phyloP scores from a whole-genome alignment of 2,113 vertebrate genomes.

The Chloropsis cyanopogon region DNA sequence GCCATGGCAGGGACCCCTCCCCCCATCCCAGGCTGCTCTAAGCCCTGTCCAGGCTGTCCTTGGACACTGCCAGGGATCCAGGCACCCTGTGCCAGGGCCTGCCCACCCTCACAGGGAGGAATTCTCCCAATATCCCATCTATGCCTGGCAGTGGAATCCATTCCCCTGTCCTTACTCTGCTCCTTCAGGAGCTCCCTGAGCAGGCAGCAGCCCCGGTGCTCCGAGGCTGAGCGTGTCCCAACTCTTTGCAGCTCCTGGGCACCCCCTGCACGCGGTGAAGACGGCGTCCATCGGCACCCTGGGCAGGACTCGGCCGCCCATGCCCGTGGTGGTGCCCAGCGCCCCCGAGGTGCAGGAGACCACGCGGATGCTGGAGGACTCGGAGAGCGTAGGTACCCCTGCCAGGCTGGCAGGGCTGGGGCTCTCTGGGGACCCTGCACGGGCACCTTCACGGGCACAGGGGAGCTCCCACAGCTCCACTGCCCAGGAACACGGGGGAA shows the following conservation, averaged over 20 bases:
- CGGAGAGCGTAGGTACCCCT: constrained; percentile 86
- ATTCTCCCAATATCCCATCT: background rate
- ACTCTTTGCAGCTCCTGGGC: constrained; percentile 71
- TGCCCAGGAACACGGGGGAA: accelerated
- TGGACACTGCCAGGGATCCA: background rate
- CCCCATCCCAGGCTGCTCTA: background rate
- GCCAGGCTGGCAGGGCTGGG: background rate
- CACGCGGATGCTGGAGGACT: constrained; percentile 91
- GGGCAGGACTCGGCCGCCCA: constrained; percentile 88
- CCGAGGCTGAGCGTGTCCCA: background rate
- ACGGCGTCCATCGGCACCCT: constrained; percentile 94
- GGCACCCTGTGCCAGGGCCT: background rate
- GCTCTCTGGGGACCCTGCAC: background rate
- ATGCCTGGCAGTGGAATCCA: background rate
- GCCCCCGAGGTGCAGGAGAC: constrained; percentile 91
- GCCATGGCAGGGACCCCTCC: background rate
- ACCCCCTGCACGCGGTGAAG: constrained; percentile 88
- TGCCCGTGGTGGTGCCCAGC: constrained; percentile 91
- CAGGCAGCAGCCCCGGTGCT: background rate
- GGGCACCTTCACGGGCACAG: background rate
- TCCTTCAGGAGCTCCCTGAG: background rate
- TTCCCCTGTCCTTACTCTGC: background rate
- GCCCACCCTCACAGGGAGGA: accelerated
- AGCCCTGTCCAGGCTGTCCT: background rate
- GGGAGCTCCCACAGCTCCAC: no score